phyloP scores from a whole-genome alignment of 1,140 invertebrate genomes.

The Stegodyphus mimosarum region DNA sequence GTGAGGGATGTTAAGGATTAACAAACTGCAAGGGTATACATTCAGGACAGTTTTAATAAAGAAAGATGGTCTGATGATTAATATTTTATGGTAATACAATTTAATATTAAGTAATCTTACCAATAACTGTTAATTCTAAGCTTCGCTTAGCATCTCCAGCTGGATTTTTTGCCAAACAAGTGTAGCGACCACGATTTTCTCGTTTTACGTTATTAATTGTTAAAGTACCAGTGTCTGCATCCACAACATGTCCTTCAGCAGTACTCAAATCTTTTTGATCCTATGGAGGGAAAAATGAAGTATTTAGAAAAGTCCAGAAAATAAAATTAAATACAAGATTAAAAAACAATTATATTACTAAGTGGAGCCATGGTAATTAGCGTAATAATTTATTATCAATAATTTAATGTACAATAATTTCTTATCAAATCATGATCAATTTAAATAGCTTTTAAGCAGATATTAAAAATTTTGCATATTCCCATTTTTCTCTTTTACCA shows the following conservation, averaged over 20 bases:
- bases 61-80: background rate
- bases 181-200: constrained; percentile 82
- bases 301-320: background rate
- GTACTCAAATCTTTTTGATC: constrained; percentile 74
- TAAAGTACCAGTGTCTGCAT: constrained; percentile 73
- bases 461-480: too few relatives aligned
- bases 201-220: constrained; percentile 81
- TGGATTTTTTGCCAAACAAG: constrained; percentile 83
- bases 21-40: too few relatives aligned
- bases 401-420: too few relatives aligned
- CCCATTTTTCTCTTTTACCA: too few relatives aligned
- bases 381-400: background rate
- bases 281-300: constrained; percentile 6
- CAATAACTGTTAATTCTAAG: constrained; percentile 72
- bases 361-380: background rate
- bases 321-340: too few relatives aligned
- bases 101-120: constrained; percentile 43
- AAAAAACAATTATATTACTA: background rate
- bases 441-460: too few relatives aligned
- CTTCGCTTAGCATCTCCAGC: constrained; percentile 75
- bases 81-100: background rate
- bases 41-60: too few relatives aligned
- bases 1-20: too few relatives aligned
- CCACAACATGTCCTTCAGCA: constrained; percentile 78
- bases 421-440: too few relatives aligned